A percentile compares a stretch with the other conserved stretches of the same genome.
phyloP scores from a whole-genome alignment of 2,113 vertebrate genomes.

The Cochlearius cochlearius region DNA sequence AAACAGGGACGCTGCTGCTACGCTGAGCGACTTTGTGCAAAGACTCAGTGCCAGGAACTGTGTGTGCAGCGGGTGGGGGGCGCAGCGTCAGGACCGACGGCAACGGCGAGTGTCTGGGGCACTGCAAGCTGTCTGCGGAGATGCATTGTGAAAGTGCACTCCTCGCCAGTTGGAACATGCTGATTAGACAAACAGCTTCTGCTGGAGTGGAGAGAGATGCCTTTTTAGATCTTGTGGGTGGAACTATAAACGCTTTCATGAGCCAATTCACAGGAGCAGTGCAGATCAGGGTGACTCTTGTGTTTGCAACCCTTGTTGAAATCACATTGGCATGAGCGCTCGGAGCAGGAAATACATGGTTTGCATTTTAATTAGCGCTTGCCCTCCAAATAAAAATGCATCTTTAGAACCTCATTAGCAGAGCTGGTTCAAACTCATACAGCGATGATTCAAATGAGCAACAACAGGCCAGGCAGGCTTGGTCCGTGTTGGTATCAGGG shows the following conservation, averaged over 20 bases:
- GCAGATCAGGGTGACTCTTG: neutral
- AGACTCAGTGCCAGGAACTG: accelerated
- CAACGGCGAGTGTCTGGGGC: accelerated
- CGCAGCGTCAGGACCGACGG: accelerated
- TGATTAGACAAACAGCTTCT: neutral
- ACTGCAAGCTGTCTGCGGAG: neutral
- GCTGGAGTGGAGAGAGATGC: neutral
- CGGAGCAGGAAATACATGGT: neutral
- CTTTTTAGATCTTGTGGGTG: neutral
- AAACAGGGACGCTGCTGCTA: accelerated
- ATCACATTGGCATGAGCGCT: neutral
- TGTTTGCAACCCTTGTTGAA: neutral
- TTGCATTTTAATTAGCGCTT: neutral
- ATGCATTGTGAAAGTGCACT: accelerated
- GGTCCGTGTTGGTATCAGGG: neutral
- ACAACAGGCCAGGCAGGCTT: neutral
- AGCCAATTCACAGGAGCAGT: neutral
- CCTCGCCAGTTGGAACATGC: accelerated
- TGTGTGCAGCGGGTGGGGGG: accelerated
- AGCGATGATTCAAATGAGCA: neutral
- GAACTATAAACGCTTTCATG: neutral
- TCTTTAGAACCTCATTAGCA: neutral
- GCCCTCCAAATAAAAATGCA: neutral
- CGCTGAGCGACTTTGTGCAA: accelerated
- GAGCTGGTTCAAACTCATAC: neutral